A percentile compares a stretch with the other conserved stretches of the same genome.
These are phyloP conservation scores for Hemaris fuciformis DNA, from an alignment of 2,888 invertebrate species.

Conservation along the genomic window DNA sequence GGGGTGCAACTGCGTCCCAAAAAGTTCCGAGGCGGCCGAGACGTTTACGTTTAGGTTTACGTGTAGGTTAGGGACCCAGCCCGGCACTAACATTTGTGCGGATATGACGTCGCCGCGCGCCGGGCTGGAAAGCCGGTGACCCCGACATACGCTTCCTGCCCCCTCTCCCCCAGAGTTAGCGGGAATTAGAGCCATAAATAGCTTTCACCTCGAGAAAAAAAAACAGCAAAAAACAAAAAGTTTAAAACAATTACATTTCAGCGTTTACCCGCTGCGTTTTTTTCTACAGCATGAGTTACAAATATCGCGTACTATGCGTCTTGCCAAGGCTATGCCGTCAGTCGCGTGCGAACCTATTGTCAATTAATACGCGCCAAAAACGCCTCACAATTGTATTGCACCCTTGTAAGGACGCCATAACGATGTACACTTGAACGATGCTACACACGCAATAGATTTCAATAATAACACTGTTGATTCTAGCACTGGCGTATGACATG, in stretches of 20 bases:
- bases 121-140: too few relatives aligned
- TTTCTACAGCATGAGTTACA: background rate
- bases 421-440: conserved; percentile 24
- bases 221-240: too few relatives aligned
- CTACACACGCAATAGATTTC: conserved; percentile 11
- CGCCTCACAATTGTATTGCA: conserved; percentile 56
- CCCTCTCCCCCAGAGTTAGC: too few relatives aligned
- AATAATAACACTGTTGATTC: conserved; percentile 13
- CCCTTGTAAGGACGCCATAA: conserved; percentile 48
- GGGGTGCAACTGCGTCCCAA: too few relatives aligned
- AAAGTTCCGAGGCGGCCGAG: too few relatives aligned
- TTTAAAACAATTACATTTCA: background rate
- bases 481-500: conserved; percentile 15
- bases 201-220: too few relatives aligned
- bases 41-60: too few relatives aligned
- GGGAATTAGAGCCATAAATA: too few relatives aligned
- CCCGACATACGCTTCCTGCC: too few relatives aligned
- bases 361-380: conserved; percentile 65
- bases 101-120: too few relatives aligned
- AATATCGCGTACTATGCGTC: conserved; percentile 22
- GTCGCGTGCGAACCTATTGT: conserved; percentile 56
- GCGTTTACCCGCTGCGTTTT: background rate
- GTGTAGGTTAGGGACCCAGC: too few relatives aligned
- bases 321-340: conserved; percentile 10
- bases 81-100: too few relatives aligned